These are phyloP conservation scores for Propithecus deckenii DNA, from an alignment of 2,797 vertebrate species.

Conservation along the genomic window DNA sequence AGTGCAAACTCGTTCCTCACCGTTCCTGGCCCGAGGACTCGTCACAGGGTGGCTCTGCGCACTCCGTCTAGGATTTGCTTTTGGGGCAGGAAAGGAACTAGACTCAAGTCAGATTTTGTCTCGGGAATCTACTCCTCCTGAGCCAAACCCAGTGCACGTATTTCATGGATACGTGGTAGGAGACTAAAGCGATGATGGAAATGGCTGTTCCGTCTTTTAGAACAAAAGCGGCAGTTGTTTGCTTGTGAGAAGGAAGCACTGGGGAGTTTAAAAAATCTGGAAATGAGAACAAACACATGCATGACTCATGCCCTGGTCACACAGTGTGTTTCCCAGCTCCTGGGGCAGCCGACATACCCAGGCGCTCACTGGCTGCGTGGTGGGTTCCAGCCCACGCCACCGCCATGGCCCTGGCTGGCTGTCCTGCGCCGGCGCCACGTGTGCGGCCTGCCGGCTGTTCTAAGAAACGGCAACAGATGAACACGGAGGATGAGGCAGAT, in stretches of 20 bases:
- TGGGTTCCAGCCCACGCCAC: background rate
- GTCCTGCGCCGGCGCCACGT: accelerated
- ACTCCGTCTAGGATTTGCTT: background rate
- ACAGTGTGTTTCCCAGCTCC: background rate
- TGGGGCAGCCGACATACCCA: background rate
- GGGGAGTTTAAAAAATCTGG: background rate
- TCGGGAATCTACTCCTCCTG: background rate
- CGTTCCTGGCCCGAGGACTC: accelerated
- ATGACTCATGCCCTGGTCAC: slow-evolving; percentile 10
- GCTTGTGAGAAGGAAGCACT: background rate
- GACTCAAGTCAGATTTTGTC: background rate
- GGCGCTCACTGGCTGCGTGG: no score
- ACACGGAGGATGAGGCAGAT: accelerated
- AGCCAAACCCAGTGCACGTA: background rate
- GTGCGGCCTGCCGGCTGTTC: accelerated
- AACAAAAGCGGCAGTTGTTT: slow-evolving; percentile 40
- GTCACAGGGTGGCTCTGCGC: accelerated
- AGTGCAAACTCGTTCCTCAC: background rate
- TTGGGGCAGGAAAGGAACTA: background rate
- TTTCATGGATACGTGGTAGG: background rate
- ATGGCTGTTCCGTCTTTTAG: background rate
- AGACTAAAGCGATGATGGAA: background rate
- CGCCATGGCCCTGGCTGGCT: accelerated
- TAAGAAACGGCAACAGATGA: background rate
- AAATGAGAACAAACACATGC: slow-evolving; percentile 12